These are phyloP conservation scores for Athalia circularis DNA, from an alignment of 2,888 invertebrate genomes.

Conservation along the genomic window DNA sequence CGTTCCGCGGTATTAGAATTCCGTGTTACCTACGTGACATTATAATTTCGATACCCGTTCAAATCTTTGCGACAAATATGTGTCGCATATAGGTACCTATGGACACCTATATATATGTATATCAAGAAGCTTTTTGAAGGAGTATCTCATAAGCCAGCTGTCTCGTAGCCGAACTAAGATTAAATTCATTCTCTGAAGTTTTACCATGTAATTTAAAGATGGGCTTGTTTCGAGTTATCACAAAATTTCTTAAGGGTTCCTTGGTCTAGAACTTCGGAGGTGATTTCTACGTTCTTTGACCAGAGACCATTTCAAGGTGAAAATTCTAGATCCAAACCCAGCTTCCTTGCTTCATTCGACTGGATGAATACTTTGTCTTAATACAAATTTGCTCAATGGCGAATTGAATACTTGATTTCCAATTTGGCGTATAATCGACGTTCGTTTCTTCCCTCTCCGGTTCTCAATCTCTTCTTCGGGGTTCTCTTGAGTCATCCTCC, in stretches of 20 bases:
- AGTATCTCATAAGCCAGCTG: no score
- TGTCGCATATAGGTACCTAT: no score
- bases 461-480: not conserved
- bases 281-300: constrained; percentile 1
- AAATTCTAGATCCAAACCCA: not conserved
- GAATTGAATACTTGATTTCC: constrained; percentile 58
- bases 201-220: no score
- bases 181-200: no score
- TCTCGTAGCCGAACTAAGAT: no score
- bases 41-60: no score
- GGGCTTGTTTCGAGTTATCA: no score
- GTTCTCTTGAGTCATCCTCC: constrained; percentile 17
- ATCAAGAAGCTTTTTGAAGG: no score
- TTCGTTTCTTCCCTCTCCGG: constrained; percentile 4
- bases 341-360: not conserved
- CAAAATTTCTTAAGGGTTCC: not conserved
- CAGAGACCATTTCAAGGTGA: not conserved
- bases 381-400: constrained; percentile 54
- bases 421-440: constrained; percentile 52
- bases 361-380: constrained; percentile 42
- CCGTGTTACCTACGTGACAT: no score
- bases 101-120: no score
- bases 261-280: not conserved
- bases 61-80: no score
- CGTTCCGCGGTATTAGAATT: no score